phyloP scores from a whole-genome alignment of 2,113 vertebrate species.

The Crotalus viridis region DNA sequence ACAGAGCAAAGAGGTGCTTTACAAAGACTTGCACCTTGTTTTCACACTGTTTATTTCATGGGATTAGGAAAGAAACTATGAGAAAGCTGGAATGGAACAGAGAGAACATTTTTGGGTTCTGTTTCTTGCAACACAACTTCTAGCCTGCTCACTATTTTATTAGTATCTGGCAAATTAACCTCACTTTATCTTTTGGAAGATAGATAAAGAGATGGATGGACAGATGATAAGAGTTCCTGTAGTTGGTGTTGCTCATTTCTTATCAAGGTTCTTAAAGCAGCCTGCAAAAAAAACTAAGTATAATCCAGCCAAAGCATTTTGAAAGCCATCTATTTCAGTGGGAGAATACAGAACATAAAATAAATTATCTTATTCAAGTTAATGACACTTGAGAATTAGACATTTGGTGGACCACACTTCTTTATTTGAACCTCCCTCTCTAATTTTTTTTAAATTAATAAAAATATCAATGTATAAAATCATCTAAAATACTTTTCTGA shows the following conservation, averaged over 20 bases:
- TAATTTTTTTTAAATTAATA: background rate
- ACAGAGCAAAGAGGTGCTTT: conserved; percentile 20
- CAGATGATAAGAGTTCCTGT: background rate
- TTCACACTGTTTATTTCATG: background rate
- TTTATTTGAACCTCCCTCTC: background rate
- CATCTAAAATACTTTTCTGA: background rate
- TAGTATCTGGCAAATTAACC: background rate
- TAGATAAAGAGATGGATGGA: background rate
- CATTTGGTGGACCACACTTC: background rate
- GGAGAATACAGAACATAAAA: background rate
- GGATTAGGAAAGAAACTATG: background rate
- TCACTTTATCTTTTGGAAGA: background rate
- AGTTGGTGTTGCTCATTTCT: background rate
- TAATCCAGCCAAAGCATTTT: background rate
- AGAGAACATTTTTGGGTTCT: background rate
- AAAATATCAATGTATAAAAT: background rate
- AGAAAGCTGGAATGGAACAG: background rate
- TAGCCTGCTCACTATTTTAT: background rate
- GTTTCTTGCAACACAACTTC: background rate
- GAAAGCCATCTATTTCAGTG: background rate
- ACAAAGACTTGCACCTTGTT: background rate
- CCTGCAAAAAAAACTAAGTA: background rate
- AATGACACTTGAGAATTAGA: background rate
- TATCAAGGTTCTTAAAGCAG: background rate
- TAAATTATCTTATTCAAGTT: background rate